Base-by-base conservation (phyloP, 2,113 vertebrate species). In the Notothenia rossii region DNA sequence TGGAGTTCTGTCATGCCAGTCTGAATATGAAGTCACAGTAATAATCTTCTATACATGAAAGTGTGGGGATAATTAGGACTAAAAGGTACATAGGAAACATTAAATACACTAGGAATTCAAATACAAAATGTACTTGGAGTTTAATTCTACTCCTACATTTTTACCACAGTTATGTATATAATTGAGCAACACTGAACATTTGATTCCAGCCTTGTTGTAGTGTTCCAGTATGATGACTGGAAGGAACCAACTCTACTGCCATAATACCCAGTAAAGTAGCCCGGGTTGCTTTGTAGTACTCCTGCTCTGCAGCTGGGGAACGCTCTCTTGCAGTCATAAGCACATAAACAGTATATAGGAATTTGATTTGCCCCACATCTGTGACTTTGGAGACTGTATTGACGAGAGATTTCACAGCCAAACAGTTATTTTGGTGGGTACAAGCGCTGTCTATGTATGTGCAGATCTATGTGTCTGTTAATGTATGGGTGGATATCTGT, bases 401-500 rank as follows among this genome's bases (percentile, higher is more conserved):
- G 40, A 65, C 0, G 13, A 72, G 79, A 78, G 54, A 50, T 73
- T 78, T 69, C 6, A 2, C 75, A 72, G 46, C 7, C 50, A 2
- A 43, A 36, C 17, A 8, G 75, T 61, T 36, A 33, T 55, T 59
- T 22, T 61, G 76, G 61, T 72, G 73, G 60, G 56, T 64, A 49
- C 66, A 45, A 77, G 83, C 75, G 68, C 85, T 85, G 88, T 77
- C 65, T 59, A 76, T 25, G 17, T 76, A 48, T 82, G 62, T 77
- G 45, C 51, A 55, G 66, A 66, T 77, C 45, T 54, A 55, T 59
- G 62, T 69, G 55, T 61, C 56, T 73, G 56, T 85, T 61, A 11
- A 59, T 76, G 76, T 82, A 29, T 83, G 74, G 13, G 60, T 77
- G 73, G 29, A 73, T 83, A 75, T 84, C 43, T 88, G 62, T 91